These are phyloP conservation scores for Bemisia tabaci DNA, from an alignment of 1,140 invertebrate genomes.

Conservation along the genomic window DNA sequence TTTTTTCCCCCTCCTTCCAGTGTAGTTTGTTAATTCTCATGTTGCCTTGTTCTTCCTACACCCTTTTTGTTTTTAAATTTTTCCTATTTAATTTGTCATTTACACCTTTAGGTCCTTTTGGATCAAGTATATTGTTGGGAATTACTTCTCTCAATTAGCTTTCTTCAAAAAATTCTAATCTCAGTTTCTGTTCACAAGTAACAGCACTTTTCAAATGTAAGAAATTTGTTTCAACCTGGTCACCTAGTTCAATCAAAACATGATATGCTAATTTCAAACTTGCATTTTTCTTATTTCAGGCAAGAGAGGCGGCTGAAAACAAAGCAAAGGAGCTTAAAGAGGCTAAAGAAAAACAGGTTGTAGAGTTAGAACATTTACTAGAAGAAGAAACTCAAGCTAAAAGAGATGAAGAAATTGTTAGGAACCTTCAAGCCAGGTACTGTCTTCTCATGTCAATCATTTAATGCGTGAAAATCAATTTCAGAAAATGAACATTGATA, in stretches of 20 bases:
- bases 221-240: no score
- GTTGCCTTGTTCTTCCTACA: no score
- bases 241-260: no score
- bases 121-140: no score
- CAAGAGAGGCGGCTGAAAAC: constrained; percentile 49
- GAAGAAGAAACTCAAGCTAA: constrained; percentile 71
- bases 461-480: constrained; percentile 6
- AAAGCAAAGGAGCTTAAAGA: constrained; percentile 47
- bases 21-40: no score
- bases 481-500: neutral
- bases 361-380: constrained; percentile 53
- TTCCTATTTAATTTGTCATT: no score
- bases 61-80: no score
- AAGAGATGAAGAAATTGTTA: constrained; percentile 67
- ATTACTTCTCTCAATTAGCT: no score
- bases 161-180: no score
- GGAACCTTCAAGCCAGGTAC: constrained; percentile 50
- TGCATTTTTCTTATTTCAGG: constrained; percentile 31
- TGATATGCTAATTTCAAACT: no score
- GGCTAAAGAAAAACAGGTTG: constrained; percentile 48
- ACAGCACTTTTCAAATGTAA: neutral
- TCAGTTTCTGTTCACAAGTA: neutral
- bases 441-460: constrained; percentile 15
- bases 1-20: no score
- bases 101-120: no score